Evolutionary conservation across 1,140 invertebrate species (phyloP), one percentile per base, ranked within the genome.

Genomic region (Popillia japonica): DNA sequence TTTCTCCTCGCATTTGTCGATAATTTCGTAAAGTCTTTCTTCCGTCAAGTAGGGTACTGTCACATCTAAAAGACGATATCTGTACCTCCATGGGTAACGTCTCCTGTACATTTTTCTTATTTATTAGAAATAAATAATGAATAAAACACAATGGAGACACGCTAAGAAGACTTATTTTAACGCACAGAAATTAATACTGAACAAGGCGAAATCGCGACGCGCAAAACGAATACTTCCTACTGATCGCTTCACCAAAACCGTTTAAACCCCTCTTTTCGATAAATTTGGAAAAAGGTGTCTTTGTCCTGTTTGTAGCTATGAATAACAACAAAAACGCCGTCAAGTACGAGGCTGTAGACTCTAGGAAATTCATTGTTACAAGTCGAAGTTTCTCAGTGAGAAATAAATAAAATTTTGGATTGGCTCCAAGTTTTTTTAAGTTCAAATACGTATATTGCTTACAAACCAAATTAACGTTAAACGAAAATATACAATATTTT

Each of bases 41-140:
- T 95, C 93, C 34, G 92, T 93, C 20, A 95, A 88, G 85, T 87
- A 91, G 79, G 89, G 88, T 14, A 90, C 61, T 40, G 74, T 75
- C 74, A 82, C 78, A 72, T 76, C 82, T 81, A 82, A 0, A 82
- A 77, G 20, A 48, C 44, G 41, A 34, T 64, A 64, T 17, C 23
- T 64, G 23, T 64, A 64, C 17, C 61, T 64, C 20, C 61, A 27
- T 20, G 61, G 17, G 17, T 64, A 64, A 23, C 61, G 61, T 64
- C 22, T 64, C 17, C 61, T 64, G 22, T 64, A 64, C 61, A 64
- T 64, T 27, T 6, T 42, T 42, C 10, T 42, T 42, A 6, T 10
- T 42, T 42, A 42, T 42, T 42, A 42, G 6, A 6, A 42, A 6
- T 42, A 10, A 6, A 42, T 6, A 42, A 42, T 10, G 41, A 42